Evolutionary conservation across 2,888 invertebrate species (phyloP), one percentile per base, ranked within the genome.

Genomic region (Idaea dimidiata): DNA sequence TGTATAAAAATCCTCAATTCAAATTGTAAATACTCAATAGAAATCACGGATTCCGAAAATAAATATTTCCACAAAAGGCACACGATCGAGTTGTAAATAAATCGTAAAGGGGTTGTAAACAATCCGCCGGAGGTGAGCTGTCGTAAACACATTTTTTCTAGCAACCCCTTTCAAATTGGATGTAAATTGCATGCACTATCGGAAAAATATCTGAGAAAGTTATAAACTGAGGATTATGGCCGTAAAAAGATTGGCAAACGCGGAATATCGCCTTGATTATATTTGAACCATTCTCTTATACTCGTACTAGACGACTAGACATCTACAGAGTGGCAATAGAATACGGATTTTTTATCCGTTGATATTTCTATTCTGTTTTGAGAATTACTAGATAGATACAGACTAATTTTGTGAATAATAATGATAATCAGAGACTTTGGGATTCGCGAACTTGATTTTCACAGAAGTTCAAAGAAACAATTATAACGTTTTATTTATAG

Each of bases 141-240:
- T 18, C 17, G 18, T 18, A 18, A 56, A 18, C 18, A 56, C 14
- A 43, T 43, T 43, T 33, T 43, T 43, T 43, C 24, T 5, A 24
- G 43, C 43, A 3, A 7, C 43, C 10, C 10, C 14, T 3, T 10
- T 43, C 43, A 10, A 43, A 43, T 43, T 10, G 43, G 10, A 43
- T 43, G 17, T 56, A 18, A 56, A 17, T 56, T 56, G 17, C 18
- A 17, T 56, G 17, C 18, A 17, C 18, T 17, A 56, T 17, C 17
- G 17, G 56, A 56, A 56, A 18, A n/a, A 17, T 56, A 17, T 56
- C 18, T 56, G 17, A 18, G 17, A 17, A 56, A 17, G 43, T 43
- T 43, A 43, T 43, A 43, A 43, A 43, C 43, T 43, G 43, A 43
- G 43, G 43, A 43, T 43, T 43, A 43, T 43, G 43, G 43, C 43